These are phyloP conservation scores for Synergus gifuensis DNA, from an alignment of 2,888 invertebrate genomes.

Conservation along the genomic window DNA sequence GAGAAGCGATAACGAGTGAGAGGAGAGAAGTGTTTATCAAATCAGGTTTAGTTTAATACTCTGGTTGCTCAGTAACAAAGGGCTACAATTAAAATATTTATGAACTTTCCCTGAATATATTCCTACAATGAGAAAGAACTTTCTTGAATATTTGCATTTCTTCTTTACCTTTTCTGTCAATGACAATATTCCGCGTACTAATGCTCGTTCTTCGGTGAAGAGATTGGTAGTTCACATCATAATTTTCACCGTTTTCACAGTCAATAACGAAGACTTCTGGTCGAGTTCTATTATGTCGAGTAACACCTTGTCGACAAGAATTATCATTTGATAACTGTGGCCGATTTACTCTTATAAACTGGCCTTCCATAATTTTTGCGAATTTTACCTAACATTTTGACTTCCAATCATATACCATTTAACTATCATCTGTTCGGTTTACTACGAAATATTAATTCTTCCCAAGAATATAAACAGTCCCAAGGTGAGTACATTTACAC, in stretches of 20 bases:
- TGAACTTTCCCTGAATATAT: not conserved
- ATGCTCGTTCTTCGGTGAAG: not conserved
- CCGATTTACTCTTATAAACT: not conserved
- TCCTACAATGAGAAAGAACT: not conserved
- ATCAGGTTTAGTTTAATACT: no score
- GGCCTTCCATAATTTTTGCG: constrained; percentile 36
- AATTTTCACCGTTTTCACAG: constrained; percentile 57
- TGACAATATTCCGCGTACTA: not conserved
- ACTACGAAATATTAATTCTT: not conserved
- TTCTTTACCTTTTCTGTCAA: not conserved
- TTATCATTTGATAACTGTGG: not conserved
- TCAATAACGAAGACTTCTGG: constrained; percentile 60
- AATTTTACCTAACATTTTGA: constrained; percentile 36
- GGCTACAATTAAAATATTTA: no score
- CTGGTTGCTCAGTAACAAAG: no score
- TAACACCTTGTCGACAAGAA: constrained; percentile 7
- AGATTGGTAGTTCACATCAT: constrained; percentile 45
- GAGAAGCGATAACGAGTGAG: no score
- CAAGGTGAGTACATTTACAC: not conserved
- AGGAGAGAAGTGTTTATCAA: no score
- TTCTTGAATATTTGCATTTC: not conserved
- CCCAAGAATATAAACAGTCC: not conserved
- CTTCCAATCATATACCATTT: constrained; percentile 7
- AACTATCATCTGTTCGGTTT: not conserved
- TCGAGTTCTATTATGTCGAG: constrained; percentile 3